Conservation (phyloP, 2,888 invertebrate genomes). For the Aromia moschata region DNA sequence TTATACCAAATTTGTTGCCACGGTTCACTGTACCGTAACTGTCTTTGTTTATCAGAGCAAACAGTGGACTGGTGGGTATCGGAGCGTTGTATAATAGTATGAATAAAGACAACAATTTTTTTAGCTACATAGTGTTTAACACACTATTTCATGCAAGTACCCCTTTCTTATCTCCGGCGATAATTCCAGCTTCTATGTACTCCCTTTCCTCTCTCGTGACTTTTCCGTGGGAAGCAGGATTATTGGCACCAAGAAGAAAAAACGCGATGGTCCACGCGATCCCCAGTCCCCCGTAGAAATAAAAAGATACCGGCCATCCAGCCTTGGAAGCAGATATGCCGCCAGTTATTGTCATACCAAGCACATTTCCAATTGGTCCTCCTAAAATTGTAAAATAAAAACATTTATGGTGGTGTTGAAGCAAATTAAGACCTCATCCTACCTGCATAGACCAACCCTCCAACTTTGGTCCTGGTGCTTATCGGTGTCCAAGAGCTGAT, state of each 20-base stretch:
- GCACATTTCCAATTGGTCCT: constrained; percentile 74
- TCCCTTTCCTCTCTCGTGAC: constrained; percentile 70
- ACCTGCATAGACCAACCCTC: constrained; percentile 72
- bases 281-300: constrained; percentile 72
- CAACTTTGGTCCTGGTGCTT: constrained; percentile 73
- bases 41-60: too few species aligned
- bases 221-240: constrained; percentile 67
- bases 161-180: constrained; percentile 63
- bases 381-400: too few species aligned
- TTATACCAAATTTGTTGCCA: too few species aligned
- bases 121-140: too few species aligned
- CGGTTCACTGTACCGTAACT: too few species aligned
- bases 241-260: constrained; percentile 70
- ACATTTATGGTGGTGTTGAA: too few species aligned
- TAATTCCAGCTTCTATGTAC: constrained; percentile 69
- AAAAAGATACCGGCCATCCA: constrained; percentile 82
- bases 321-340: constrained; percentile 70
- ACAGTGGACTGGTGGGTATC: too few species aligned
- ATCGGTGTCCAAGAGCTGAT: constrained; percentile 80
- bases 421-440: constrained; percentile 7
- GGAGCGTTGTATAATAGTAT: too few species aligned
- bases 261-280: constrained; percentile 69
- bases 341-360: constrained; percentile 76
- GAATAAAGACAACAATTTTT: too few species aligned
- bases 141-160: too few species aligned